Base-by-base conservation (phyloP, 2,888 invertebrate species). In the Cheilosia grossa region DNA sequence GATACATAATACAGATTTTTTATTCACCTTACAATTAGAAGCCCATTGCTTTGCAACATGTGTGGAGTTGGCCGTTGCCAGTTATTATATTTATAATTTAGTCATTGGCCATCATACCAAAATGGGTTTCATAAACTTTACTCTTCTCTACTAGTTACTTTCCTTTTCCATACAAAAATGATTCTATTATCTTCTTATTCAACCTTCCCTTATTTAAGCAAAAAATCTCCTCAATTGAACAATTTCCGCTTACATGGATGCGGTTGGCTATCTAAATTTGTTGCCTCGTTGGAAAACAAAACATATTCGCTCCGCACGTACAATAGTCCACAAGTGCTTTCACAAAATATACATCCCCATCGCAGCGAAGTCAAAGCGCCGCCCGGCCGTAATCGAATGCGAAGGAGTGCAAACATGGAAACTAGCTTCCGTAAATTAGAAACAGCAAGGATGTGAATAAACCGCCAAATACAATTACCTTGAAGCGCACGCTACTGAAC, bases 391-490 rank as follows among this genome's bases (percentile, higher is more conserved):
- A n/a, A 49, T 54, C 47, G 21, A 37, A 49, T 21, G 17, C 13
- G 49, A 59, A 33, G 27, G 47, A 56, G 53, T 54, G 37, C 69
- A 77, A 54, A 70, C 77, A 70, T 49, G 70, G 19, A 54, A 47
- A 40, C 54, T 47, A 63, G 70, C 47, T 61, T 69, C 61, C 10
- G 63, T 27, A 70, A 70, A 70, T 78, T 78, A 63, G 54, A 63
- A 63, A 44, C 69, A 63, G 40, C 54, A 69, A 61, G 77, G 54
- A 69, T 78, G 54, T 54, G 77, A 47, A 70, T 44, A 70, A 44
- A 70, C 70, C 63, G 47, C 47, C 40, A 54, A 78, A 69, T 77
- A 61, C 37, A 63, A 74, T 74, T 74, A 74, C 47, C 56, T 64
- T 59, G 53, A 53, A 67, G 61, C 69, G 53, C 27, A 27, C 61